Conservation (phyloP, 1,140 invertebrate species). For the Heliconius congener region DNA sequence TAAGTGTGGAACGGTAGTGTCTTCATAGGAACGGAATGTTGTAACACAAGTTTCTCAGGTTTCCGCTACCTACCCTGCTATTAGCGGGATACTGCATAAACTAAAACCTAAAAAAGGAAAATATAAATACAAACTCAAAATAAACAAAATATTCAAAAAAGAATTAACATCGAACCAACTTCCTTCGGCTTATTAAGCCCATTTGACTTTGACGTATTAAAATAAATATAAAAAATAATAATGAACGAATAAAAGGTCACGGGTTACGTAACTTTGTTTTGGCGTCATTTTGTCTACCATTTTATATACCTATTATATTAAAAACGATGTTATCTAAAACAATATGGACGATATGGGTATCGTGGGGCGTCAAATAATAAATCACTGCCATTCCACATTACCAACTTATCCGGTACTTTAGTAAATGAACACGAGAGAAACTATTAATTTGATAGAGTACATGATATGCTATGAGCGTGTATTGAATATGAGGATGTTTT, state of each 20-base stretch:
- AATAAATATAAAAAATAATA: background rate
- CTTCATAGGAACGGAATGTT: too few species aligned
- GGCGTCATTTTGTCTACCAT: slow-evolving; percentile 2
- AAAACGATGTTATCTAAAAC: slow-evolving; percentile 12
- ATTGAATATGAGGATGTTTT: slow-evolving; percentile 15
- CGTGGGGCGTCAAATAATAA: slow-evolving; percentile 35
- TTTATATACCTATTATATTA: background rate
- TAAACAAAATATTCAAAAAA: background rate
- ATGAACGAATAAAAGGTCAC: background rate
- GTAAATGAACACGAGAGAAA: slow-evolving; percentile 30
- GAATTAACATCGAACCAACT: background rate
- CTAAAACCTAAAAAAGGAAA: too few species aligned
- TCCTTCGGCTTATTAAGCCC: background rate
- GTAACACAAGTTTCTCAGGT: too few species aligned
- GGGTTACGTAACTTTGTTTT: background rate
- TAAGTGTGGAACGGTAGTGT: too few species aligned
- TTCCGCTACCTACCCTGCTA: too few species aligned
- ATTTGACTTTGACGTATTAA: background rate
- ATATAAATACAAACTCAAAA: too few species aligned
- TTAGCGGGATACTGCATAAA: too few species aligned
- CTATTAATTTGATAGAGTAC: slow-evolving; percentile 38
- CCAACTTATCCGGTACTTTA: slow-evolving; percentile 35
- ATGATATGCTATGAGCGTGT: slow-evolving; percentile 23
- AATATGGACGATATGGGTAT: slow-evolving; percentile 4
- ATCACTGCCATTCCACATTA: slow-evolving; percentile 41